Base-by-base conservation (phyloP, 1,140 invertebrate genomes). In the Lepidurus couesii region DNA sequence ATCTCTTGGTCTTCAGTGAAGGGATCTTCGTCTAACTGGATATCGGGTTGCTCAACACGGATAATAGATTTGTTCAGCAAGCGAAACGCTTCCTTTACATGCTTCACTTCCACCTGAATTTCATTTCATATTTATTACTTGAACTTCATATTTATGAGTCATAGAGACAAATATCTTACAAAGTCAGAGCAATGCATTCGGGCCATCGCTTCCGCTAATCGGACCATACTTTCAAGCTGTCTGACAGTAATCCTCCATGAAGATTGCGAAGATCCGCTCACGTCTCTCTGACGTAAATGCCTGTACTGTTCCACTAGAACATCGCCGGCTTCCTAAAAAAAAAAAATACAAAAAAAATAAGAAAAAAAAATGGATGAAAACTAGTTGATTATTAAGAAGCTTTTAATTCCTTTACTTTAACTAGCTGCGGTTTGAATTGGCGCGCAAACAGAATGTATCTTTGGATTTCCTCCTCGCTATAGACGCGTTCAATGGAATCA, bases 31-130 rank as follows among this genome's bases (percentile, higher is more conserved):
- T 97, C 93, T 26, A 99, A 86, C 84, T 97, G 92, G 75, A 99
- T 95, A 84, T 99, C 98, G 0, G 97, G 96, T 82, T 98, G 96
- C 84, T 99, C 97, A 7, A 99, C 96, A 65, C 96, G 89, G 77
- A 99, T 96, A 80, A 99, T 99, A 6, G 97, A 99, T 84, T 99
- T 98, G 84, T 97, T 98, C n/a, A 99, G 86, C 73, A 99, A 88
- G 77, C 95, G 90, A 84, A 90, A 95, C 0, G 98, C 97, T 88
- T 99, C 97, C 83, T 92, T 92, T 0, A 99, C 97, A 84, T 99
- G 97, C 42, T 91, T 91, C 1, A 90, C 87, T 7, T 90, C 88
- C 13, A 90, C 42, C 75, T 74, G 24, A 45, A 53, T 7, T 16
- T 34, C 34, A 34, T 26, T 26, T 26, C 26, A 1, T 34, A 34